Base-by-base conservation (phyloP, 1,140 invertebrate species). In the Macrobrachium nipponense region DNA sequence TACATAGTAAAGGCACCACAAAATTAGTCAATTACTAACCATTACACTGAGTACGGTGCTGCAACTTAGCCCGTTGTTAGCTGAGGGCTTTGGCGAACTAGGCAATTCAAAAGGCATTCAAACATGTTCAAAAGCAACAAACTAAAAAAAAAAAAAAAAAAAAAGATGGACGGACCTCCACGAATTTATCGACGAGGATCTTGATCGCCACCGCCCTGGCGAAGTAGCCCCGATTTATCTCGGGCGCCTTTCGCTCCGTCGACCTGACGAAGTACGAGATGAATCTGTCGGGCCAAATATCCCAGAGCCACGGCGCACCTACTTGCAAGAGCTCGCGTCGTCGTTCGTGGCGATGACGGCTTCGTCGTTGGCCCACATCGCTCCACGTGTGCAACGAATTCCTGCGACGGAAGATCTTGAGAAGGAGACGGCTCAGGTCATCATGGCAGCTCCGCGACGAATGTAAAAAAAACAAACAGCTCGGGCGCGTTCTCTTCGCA, bases 151-250 rank as follows among this genome's bases (percentile, higher is more conserved):
- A 10, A 18, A 72, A 2, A 5, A 18, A 70, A 72, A 43, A 20
- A 72, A 12, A 18, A 2, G 15, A 68, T 6, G 6, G 18, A 80
- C 76, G 70, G 17, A 89, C 87, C 82, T 89, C 72, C 78, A 89
- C 82, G 77, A 90, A 89, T 87, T 89, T 86, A 84, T 89, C 83
- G 44, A 84, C 88, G 59, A 89, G 86, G 61, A 80, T 80, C 87
- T 89, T 76, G 23, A 99, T 95, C 44, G 96, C 97, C 91, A 95
- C 95, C 27, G 97, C 95, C 88, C 98, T 93, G 17, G 98, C 98
- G 91, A 96, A 99, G 92, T 99, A 99, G 12, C 98, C 98, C 5
- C 98, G 94, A 92, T 98, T 98, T 88, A 99, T 99, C 93, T 99
- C 98, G 0, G 98, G 98, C 4, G 97, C 95, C 91, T 97, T 97